Conservation (phyloP, 2,888 invertebrate genomes). For the Poecilus cupreus region DNA sequence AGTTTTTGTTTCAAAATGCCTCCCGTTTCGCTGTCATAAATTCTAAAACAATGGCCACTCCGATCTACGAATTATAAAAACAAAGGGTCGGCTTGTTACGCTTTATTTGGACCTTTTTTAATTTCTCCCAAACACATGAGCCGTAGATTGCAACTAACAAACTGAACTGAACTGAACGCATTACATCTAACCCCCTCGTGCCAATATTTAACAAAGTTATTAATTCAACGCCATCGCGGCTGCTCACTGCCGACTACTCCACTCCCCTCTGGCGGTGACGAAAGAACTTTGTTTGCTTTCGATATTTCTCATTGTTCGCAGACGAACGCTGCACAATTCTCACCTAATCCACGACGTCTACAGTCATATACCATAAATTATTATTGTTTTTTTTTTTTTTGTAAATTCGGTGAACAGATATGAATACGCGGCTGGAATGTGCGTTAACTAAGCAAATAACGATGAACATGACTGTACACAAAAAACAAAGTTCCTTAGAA, state of each 20-base stretch:
- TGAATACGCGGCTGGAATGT: no score
- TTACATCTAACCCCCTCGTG: conserved; percentile 52
- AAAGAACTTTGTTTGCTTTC: conserved; percentile 13
- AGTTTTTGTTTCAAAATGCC: conserved; percentile 48
- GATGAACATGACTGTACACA: no score
- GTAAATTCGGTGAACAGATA: no score
- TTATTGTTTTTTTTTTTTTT: no score
- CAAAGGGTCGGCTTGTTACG: conserved; percentile 69
- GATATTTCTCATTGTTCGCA: conserved; percentile 29
- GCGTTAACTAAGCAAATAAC: no score
- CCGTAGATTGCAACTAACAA: conserved; percentile 39
- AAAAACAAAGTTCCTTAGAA: no score
- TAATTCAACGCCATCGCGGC: conserved; percentile 64
- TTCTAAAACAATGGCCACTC: conserved; percentile 70
- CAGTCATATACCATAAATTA: no score
- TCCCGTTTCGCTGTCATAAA: conserved; percentile 66
- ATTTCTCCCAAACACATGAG: conserved; percentile 40
- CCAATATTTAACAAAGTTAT: conserved; percentile 70
- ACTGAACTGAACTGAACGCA: background rate
- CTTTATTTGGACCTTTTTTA: conserved; percentile 71
- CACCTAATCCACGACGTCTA: background rate
- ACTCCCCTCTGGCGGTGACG: background rate
- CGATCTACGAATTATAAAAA: conserved; percentile 69
- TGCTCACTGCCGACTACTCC: background rate
- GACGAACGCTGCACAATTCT: background rate